A percentile compares a stretch with the other conserved stretches of the same genome.
phyloP scores from a whole-genome alignment of 2,113 vertebrate species.

The Rafetus swinhoei region DNA sequence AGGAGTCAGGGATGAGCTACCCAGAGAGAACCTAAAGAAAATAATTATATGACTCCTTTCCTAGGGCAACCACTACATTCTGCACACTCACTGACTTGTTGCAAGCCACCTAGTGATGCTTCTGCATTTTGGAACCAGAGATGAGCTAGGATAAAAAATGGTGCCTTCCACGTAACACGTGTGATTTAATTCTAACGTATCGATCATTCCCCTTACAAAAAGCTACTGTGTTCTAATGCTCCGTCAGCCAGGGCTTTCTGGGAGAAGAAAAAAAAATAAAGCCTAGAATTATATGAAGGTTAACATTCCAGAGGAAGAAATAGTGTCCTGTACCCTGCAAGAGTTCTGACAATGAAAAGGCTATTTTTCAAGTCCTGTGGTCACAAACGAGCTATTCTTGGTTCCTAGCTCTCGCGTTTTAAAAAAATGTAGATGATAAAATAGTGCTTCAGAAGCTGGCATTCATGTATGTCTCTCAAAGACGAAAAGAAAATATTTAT shows the following conservation, averaged over 20 bases:
- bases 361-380: conserved; percentile 46
- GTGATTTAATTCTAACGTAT: neutral
- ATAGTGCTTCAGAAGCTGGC: conserved; percentile 76
- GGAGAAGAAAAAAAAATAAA: neutral
- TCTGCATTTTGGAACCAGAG: neutral
- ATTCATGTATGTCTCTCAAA: conserved; percentile 77
- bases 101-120: fast-evolving
- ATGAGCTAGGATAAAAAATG: fast-evolving
- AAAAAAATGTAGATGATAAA: conserved; percentile 56
- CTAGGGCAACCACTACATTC: fast-evolving
- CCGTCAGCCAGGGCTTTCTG: neutral
- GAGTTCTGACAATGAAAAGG: neutral
- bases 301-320: conserved; percentile 24
- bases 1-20: neutral
- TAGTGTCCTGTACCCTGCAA: neutral
- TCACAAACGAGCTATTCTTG: conserved; percentile 13
- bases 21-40: too few relatives aligned
- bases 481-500: conserved; percentile 87
- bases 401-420: neutral
- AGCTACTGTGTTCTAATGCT: neutral
- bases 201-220: conserved; percentile 27
- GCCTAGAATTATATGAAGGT: neutral
- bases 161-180: neutral
- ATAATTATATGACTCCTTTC: neutral
- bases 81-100: neutral